A percentile compares a stretch with the other conserved stretches of the same genome.
Evolutionary conservation across 2,888 invertebrate genomes (phyloP).

Genomic region (Lasius platythorax): DNA sequence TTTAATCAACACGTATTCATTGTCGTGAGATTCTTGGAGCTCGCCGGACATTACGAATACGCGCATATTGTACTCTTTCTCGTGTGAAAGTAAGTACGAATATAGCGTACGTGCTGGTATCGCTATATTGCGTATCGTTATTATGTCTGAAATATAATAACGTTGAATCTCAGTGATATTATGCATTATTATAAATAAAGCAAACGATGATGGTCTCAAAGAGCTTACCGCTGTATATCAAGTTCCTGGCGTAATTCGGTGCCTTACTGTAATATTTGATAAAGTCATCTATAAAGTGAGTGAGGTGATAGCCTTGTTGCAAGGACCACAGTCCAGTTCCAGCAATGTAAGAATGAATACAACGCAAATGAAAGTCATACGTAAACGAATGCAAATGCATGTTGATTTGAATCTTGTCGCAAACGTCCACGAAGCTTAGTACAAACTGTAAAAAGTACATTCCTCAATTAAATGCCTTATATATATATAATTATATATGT

Average conservation of each 20-base stretch:
- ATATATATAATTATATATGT: no score
- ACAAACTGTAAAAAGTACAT: conserved; percentile 86
- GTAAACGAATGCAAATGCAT: conserved; percentile 93
- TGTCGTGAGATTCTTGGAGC: conserved; percentile 81
- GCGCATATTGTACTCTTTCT: conserved; percentile 90
- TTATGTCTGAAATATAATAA: conserved; percentile 86
- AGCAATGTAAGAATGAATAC: conserved; percentile 89
- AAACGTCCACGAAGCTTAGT: conserved; percentile 89
- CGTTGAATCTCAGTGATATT: conserved; percentile 1
- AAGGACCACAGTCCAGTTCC: conserved; percentile 87
- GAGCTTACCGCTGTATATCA: conserved; percentile 89
- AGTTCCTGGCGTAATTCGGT: conserved; percentile 92
- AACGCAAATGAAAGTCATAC: conserved; percentile 92
- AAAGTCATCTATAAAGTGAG: conserved; percentile 92
- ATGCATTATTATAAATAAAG: background rate
- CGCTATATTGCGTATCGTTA: conserved; percentile 88
- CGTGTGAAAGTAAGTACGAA: conserved; percentile 90
- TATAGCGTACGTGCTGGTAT: conserved; percentile 90
- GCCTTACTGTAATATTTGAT: conserved; percentile 92
- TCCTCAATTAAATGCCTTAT: background rate
- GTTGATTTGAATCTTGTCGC: conserved; percentile 90
- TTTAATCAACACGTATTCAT: conserved; percentile 90
- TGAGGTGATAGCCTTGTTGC: conserved; percentile 90
- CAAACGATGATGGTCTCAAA: background rate
- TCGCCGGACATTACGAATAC: conserved; percentile 88